Base-by-base conservation (phyloP, 2,888 invertebrate genomes). In the Idaea straminata region DNA sequence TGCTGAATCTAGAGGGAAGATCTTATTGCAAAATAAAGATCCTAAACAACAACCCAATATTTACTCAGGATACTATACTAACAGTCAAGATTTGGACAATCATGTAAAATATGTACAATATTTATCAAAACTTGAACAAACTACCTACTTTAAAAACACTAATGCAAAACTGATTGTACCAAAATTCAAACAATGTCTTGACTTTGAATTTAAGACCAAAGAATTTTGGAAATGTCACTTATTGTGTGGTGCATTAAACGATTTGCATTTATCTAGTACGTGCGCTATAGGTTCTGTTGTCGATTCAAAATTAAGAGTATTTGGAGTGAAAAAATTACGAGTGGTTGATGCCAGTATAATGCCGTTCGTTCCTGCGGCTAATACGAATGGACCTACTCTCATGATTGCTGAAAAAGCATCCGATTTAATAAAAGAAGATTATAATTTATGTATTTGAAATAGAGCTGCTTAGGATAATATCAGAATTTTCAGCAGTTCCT, bases 321-420 rank as follows among this genome's bases (percentile, higher is more conserved):
- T 92, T 72, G 94, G 94, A 0, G 84, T 95, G 0, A 84, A 88
- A 66, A 84, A 91, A 7, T 78, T 95, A 3, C 83, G 95, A 60
- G 94, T 95, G 0, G 94, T 94, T 0, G 95, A 95, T 72, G 94
- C 94, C 0, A 94, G 94, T 70, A 88, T 95, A 5, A 95, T 95
- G 93, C 95, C 95, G 0, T 82, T 83, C 25, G 91, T 94, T 0
- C 86, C 91, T 0, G 93, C 93, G 6, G 95, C 94, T 0, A 94
- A 94, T 71, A 94, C 94, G 0, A 93, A 94, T 68, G 94, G 94
- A 0, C 93, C 94, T 0, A 87, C 91, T 0, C 88, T 94, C 13
- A 95, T 94, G 94, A 93, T 95, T 7, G 95, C 92, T 0, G 95
- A 95, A 75, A 95, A 94, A 74, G 94, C 93, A 0, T 63, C 75